phyloP scores from a whole-genome alignment of 2,888 invertebrate species.

The Drosophila nr. medialis region DNA sequence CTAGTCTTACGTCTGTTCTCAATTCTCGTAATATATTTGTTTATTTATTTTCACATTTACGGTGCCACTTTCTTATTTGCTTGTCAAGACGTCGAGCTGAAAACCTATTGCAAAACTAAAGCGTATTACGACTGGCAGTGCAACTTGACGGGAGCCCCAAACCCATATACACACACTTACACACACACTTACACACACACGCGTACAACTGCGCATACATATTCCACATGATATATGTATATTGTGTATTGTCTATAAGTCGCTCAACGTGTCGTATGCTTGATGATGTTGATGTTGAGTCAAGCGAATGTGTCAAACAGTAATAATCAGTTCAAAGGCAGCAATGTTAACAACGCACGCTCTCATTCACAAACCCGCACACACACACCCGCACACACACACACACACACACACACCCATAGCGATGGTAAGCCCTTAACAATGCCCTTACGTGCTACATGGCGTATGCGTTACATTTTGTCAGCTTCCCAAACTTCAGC shows the following conservation, averaged over 20 bases:
- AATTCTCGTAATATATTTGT: constrained; percentile 49
- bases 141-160: constrained; percentile 22
- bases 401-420: constrained; percentile 1
- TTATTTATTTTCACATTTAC: constrained; percentile 70
- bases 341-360: constrained; percentile 56
- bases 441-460: constrained; percentile 46
- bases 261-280: constrained; percentile 69
- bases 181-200: constrained; percentile 17
- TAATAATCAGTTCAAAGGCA: constrained; percentile 77
- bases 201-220: constrained; percentile 13
- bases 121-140: constrained; percentile 57
- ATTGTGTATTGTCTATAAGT: constrained; percentile 43
- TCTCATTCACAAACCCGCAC: constrained; percentile 7
- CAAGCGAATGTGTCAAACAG: constrained; percentile 72
- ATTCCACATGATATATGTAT: constrained; percentile 24
- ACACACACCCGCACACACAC: not conserved
- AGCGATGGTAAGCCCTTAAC: constrained; percentile 34
- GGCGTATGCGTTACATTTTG: constrained; percentile 68
- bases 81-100: constrained; percentile 22
- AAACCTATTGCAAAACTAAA: constrained; percentile 55
- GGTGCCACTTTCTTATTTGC: constrained; percentile 62
- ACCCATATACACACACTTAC: constrained; percentile 6
- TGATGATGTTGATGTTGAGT: constrained; percentile 46
- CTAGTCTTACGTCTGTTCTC: constrained; percentile 17
- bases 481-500: constrained; percentile 53